A percentile compares a stretch with the other conserved stretches of the same genome.
Conservation (phyloP, 35 echinoderm and acorn worm species). For the Diadema setosum region DNA sequence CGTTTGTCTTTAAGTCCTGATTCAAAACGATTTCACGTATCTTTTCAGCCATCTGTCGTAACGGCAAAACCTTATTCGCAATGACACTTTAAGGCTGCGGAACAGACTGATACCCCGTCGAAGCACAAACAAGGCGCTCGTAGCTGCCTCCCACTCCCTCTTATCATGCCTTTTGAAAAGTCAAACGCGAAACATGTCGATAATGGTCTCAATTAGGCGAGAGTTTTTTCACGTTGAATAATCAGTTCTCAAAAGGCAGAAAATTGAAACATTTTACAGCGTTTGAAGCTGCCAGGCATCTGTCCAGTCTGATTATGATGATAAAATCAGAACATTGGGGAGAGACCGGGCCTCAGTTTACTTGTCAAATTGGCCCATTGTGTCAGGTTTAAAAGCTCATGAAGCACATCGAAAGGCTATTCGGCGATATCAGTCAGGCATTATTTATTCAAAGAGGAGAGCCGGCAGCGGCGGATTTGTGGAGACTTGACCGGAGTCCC, state of each 20-base stretch:
- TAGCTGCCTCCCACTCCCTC: neutral
- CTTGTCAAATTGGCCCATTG: constrained; percentile 53
- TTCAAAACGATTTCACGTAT: neutral
- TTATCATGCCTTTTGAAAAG: neutral
- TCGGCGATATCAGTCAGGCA: constrained; percentile 48
- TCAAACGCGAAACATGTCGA: neutral
- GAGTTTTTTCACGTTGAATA: constrained; percentile 20
- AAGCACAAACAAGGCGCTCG: neutral
- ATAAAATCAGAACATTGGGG: constrained; percentile 20
- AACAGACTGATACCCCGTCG: neutral
- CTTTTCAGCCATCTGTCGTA: neutral
- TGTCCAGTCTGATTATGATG: neutral
- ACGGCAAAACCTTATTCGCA: neutral
- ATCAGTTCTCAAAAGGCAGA: neutral
- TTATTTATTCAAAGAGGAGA: constrained; percentile 85
- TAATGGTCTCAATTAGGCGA: constrained; percentile 17
- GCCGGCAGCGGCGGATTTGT: neutral
- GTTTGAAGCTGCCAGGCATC: neutral
- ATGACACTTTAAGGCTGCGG: neutral
- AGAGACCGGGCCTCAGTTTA: constrained; percentile 3
- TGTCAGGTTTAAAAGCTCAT: constrained; percentile 59
- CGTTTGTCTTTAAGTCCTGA: too few relatives aligned
- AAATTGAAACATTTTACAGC: neutral
- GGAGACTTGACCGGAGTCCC: neutral
- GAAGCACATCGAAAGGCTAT: constrained; percentile 64